Base-by-base conservation (phyloP, 2,797 vertebrate genomes). In the Fratercula arctica region DNA sequence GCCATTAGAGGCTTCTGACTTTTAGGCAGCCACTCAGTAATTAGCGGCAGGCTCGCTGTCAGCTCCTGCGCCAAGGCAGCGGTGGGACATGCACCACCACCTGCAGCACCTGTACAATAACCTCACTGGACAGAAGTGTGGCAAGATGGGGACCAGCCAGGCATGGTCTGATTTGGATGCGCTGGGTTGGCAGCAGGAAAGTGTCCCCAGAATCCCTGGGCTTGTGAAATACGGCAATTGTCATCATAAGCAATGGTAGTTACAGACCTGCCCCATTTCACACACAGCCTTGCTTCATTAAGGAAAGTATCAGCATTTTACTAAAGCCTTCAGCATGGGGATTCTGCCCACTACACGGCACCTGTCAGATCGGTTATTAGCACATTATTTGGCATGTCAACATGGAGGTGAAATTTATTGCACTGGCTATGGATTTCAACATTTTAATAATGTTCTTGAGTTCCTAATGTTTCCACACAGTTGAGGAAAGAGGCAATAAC, bases 91-190 rank as follows among this genome's bases (percentile, higher is more conserved):
- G 29, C 37, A 18, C 31, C 56, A 74, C 4, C 39, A 28, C 66
- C 75, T 56, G 75, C 76, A 74, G 28, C 68, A 67, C 78, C 57
- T 24, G 7, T 56, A 21, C 61, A 16, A 11, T 21, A n/a, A 56
- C 64, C n/a, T 31, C 59, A 3, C 21, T 6, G n/a, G 59, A 13
- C 29, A 43, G 15, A n/a, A 50, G 33, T 1, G 10, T 16, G 31
- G 31, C 0, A 11, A 45, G 53, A 14, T 15, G 18, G 37, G 28
- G 21, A 6, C 39, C 61, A 73, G 79, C 10, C 69, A 15, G n/a
- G 37, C 8, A 1, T 0, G 3, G 11, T 37, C 31, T 18, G 6
- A 10, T 23, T 20, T 28, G 26, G 45, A 29, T 25, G 25, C 19
- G 7, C 35, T 4, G 23, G 14, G 10, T 3, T 85, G 74, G 31